These are phyloP conservation scores for Oryzias woworae DNA, from an alignment of 2,113 vertebrate species.

Conservation along the genomic window DNA sequence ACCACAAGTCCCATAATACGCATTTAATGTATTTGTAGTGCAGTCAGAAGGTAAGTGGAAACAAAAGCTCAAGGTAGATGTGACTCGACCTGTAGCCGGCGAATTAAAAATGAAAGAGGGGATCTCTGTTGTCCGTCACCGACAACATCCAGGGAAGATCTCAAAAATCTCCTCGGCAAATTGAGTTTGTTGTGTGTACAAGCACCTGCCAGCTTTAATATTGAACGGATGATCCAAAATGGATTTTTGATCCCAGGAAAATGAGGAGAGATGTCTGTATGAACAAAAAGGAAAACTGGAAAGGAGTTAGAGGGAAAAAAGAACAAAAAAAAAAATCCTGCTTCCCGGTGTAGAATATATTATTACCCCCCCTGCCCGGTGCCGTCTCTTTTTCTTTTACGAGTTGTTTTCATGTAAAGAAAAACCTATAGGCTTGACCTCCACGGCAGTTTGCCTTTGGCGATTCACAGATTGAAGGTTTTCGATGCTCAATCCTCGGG, in stretches of 20 bases:
- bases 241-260: slow-evolving; percentile 84
- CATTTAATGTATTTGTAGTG: too few relatives aligned
- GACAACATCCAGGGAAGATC: slow-evolving; percentile 77
- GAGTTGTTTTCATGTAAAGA: slow-evolving; percentile 87
- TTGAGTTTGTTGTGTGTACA: slow-evolving; percentile 84
- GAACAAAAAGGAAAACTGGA: slow-evolving; percentile 38
- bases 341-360: slow-evolving; percentile 78
- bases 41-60: too few relatives aligned
- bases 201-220: slow-evolving; percentile 86
- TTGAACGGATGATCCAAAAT: slow-evolving; percentile 79
- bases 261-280: slow-evolving; percentile 81
- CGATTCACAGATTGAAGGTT: slow-evolving; percentile 81
- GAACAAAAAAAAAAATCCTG: slow-evolving; percentile 78
- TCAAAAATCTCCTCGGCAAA: slow-evolving; percentile 80
- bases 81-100: slow-evolving; percentile 27
- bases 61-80: too few relatives aligned
- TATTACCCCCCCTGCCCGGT: slow-evolving; percentile 36
- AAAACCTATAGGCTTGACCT: slow-evolving; percentile 85
- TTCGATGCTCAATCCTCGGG: slow-evolving; percentile 79
- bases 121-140: slow-evolving; percentile 72
- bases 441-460: slow-evolving; percentile 80
- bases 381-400: slow-evolving; percentile 67
- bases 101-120: slow-evolving; percentile 61
- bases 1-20: too few relatives aligned
- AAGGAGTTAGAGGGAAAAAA: slow-evolving; percentile 32